Percentiles rank a stretch among this genome's conserved stretches.
Conservation (phyloP, 2,113 vertebrate species). For the Lethenteron reissneri region DNA sequence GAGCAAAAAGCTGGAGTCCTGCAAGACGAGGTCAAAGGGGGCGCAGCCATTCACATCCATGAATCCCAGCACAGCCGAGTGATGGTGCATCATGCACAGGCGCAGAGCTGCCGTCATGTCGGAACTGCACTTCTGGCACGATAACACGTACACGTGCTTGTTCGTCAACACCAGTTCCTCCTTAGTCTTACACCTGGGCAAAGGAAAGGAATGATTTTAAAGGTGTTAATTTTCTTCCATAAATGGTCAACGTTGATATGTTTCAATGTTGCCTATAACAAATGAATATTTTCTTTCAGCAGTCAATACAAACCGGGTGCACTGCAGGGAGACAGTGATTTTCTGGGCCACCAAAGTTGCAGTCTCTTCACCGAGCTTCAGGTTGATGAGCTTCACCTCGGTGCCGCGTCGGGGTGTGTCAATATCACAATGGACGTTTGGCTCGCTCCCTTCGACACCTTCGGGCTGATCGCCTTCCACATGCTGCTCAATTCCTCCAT, state of each 20-base stretch:
- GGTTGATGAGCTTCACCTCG: constrained; percentile 30
- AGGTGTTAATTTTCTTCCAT: no score
- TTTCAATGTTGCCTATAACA: no score
- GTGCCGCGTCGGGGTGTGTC: constrained; percentile 25
- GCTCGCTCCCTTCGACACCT: no score
- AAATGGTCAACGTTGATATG: no score
- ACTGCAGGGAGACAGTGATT: constrained; percentile 32
- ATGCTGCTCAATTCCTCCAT: neutral
- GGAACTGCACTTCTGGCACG: constrained; percentile 35
- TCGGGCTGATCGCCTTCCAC: no score
- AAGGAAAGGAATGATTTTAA: neutral
- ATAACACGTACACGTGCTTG: constrained; percentile 21
- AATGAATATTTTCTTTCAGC: no score
- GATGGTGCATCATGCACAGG: constrained; percentile 32
- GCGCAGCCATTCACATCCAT: constrained; percentile 28
- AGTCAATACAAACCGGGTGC: constrained; percentile 21
- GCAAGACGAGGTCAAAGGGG: constrained; percentile 31
- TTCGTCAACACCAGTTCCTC: constrained; percentile 28
- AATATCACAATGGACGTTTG: no score
- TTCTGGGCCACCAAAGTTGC: constrained; percentile 23
- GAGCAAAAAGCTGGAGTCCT: constrained; percentile 23
- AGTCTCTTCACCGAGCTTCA: constrained; percentile 30
- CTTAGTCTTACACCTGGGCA: constrained; percentile 31
- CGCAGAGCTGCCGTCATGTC: constrained; percentile 25
- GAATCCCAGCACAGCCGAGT: constrained; percentile 32